Conservation (phyloP, 1,140 invertebrate genomes). For the Zaprionus kolodkinae region DNA sequence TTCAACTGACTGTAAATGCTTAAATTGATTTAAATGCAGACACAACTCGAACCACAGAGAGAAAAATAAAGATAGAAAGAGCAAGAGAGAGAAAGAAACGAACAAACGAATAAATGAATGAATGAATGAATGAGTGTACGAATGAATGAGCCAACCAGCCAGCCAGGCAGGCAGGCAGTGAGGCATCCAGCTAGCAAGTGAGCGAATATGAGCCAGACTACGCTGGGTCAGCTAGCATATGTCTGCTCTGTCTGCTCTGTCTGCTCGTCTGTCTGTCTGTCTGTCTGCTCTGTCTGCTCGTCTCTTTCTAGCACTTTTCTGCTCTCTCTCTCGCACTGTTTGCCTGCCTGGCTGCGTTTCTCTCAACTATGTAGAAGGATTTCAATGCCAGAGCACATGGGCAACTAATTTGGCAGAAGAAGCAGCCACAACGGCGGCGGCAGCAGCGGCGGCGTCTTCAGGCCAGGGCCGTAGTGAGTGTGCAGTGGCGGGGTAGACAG, state of each 20-base stretch:
- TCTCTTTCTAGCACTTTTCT: not conserved
- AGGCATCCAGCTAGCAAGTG: constrained; percentile 20
- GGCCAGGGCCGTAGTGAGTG: not conserved
- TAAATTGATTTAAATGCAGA: constrained; percentile 82
- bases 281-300: not conserved
- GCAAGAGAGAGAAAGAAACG: not conserved
- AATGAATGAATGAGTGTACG: constrained; percentile 57
- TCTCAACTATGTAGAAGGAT: constrained; percentile 9
- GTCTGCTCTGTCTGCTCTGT: not conserved
- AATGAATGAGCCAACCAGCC: constrained; percentile 28
- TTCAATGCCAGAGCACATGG: constrained; percentile 40
- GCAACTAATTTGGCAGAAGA: constrained; percentile 40
- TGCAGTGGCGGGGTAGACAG: not conserved
- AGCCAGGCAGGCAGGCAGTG: too few species aligned
- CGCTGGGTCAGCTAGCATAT: constrained; percentile 28
- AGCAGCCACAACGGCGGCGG: not conserved
- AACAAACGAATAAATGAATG: constrained; percentile 37
- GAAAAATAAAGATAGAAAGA: constrained; percentile 1
- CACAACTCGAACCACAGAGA: constrained; percentile 59
- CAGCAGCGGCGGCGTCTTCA: not conserved
- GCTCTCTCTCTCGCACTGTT: not conserved
- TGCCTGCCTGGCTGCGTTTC: not conserved
- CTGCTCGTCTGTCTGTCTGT: not conserved
- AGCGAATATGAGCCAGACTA: constrained; percentile 39
- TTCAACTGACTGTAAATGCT: constrained; percentile 81